Conservation (phyloP, 2,888 invertebrate genomes). For the Bursaphelenchus okinawaensis region DNA sequence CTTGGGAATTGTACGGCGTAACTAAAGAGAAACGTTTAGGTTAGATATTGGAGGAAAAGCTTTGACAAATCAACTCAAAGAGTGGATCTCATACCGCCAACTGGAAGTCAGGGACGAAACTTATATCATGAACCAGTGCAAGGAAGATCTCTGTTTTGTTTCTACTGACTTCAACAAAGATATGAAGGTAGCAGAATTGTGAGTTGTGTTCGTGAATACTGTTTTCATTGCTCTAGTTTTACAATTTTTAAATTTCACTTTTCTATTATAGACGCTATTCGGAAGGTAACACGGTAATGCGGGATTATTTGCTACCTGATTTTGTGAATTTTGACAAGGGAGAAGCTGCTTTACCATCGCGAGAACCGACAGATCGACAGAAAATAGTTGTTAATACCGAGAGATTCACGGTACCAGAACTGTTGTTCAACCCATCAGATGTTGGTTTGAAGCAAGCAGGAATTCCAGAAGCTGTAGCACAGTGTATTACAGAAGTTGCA, state of each 20-base stretch:
- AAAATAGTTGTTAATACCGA: constrained; percentile 81
- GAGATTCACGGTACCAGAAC: constrained; percentile 84
- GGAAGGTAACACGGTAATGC: constrained; percentile 67
- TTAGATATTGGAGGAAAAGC: constrained; percentile 94
- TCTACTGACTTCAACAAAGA: constrained; percentile 76
- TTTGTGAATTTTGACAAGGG: constrained; percentile 65
- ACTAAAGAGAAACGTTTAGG: no score
- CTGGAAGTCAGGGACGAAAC: constrained; percentile 95
- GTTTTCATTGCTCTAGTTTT: not conserved
- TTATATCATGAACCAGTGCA: constrained; percentile 93
- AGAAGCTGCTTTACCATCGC: not conserved
- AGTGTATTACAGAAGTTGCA: not conserved
- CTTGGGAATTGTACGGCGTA: no score
- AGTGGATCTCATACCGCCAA: constrained; percentile 83
- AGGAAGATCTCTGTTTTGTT: constrained; percentile 93
- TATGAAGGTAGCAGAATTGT: constrained; percentile 63
- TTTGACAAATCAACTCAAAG: constrained; percentile 92
- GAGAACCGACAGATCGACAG: not conserved
- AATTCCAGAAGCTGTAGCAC: constrained; percentile 4
- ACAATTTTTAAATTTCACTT: not conserved
- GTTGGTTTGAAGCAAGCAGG: constrained; percentile 84
- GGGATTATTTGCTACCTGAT: constrained; percentile 92
- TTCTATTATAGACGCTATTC: not conserved
- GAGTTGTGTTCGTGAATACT: not conserved
- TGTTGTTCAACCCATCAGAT: constrained; percentile 87